Evolutionary conservation across 2,797 vertebrate species (phyloP).

Genomic region (Pangasius macronema): DNA sequence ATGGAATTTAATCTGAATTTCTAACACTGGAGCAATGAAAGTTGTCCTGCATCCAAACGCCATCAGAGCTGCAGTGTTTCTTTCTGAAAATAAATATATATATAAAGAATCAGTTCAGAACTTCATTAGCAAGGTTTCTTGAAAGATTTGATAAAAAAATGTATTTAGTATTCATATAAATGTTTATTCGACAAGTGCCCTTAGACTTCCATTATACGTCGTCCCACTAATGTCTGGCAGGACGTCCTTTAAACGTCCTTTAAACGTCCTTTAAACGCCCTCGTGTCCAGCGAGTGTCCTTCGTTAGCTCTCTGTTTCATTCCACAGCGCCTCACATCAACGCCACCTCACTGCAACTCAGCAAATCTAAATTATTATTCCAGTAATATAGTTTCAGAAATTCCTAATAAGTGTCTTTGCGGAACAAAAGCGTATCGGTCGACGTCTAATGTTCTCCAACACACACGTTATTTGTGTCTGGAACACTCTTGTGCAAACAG

Average conservation of each 20-base stretch:
- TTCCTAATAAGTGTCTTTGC: not conserved
- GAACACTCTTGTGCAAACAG: not conserved
- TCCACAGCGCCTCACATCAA: not conserved
- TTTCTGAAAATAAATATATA: not conserved
- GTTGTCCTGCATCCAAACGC: not conserved
- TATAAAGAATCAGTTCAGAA: not conserved
- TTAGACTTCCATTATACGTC: no score
- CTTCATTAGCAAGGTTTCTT: not conserved
- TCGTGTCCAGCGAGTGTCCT: not conserved
- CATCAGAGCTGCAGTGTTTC: no score
- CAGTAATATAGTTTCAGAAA: not conserved
- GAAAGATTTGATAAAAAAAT: not conserved
- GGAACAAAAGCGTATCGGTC: not conserved
- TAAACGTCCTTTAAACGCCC: conserved; percentile 5
- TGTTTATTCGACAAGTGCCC: not conserved
- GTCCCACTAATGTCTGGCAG: not conserved
- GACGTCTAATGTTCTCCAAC: not conserved
- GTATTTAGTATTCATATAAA: not conserved
- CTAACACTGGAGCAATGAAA: not conserved
- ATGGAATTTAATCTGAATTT: not conserved
- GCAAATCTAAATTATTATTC: not conserved
- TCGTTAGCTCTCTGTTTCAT: not conserved
- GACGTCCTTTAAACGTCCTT: conserved; percentile 2
- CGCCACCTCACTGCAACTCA: not conserved
- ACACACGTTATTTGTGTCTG: not conserved